Conservation (phyloP, 1,140 invertebrate species). For the Drosophila mojavensis region DNA sequence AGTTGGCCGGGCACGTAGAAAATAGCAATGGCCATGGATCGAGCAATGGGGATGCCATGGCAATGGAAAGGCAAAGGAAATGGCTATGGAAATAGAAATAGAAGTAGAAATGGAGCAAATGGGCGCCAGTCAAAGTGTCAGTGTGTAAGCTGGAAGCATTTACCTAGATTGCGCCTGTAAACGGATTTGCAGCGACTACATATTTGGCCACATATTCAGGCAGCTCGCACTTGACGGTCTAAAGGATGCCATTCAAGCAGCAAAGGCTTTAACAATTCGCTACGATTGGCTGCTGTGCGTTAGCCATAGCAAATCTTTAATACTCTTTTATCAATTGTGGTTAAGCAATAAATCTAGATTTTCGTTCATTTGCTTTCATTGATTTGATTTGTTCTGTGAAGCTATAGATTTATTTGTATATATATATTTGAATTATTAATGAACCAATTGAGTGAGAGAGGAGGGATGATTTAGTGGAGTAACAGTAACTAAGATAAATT, state of each 20-base stretch:
- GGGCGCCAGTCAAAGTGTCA: constrained; percentile 73
- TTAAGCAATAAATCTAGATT: constrained; percentile 16
- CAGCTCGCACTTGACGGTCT: constrained; percentile 8
- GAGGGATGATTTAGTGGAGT: no score
- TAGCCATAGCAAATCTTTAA: background rate
- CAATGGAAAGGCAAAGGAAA: constrained; percentile 8
- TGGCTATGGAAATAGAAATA: constrained; percentile 15
- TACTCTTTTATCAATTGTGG: constrained; percentile 1
- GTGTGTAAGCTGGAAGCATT: constrained; percentile 76
- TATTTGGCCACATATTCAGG: constrained; percentile 66
- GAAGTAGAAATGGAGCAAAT: constrained; percentile 60
- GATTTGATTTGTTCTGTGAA: background rate
- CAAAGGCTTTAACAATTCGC: constrained; percentile 21
- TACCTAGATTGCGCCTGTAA: constrained; percentile 65
- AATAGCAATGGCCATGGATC: constrained; percentile 39
- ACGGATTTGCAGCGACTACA: constrained; percentile 40
- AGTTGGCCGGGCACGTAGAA: constrained; percentile 63
- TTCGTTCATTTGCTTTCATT: background rate
- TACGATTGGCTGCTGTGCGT: constrained; percentile 1
- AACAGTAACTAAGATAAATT: no score
- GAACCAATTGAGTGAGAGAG: no score
- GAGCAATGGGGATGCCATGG: background rate
- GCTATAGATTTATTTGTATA: no score
- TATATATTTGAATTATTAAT: no score
- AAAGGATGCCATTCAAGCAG: constrained; percentile 1